Base-by-base conservation (phyloP, 1,140 invertebrate species). In the Calosoma granatense region DNA sequence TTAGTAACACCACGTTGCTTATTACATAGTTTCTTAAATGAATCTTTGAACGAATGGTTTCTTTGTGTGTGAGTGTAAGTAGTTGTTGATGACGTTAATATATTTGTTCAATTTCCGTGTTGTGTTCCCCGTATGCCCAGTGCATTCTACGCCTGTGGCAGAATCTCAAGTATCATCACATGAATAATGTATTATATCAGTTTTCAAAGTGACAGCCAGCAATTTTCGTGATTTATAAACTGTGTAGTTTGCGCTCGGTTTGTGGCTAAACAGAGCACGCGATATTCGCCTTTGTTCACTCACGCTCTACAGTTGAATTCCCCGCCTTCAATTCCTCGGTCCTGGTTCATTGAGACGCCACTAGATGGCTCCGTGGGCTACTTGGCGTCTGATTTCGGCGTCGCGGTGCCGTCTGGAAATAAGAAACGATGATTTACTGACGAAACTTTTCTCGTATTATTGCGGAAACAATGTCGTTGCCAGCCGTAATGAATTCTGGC, bases 391-490 rank as follows among this genome's bases (percentile, higher is more conserved):
- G 56, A 57, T 60, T 59, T 59, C 59, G 55, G 53, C 61, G 59
- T 36, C 61, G 59, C 55, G 53, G 52, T 26, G 61, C 55, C 59
- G 61, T 55, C 57, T 57, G 39, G 20, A 60, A 60, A 57, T 60
- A 60, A 62, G 61, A 62, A 62, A 62, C 53, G 51, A 21, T 60
- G 59, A 62, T 62, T 62, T 62, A 62, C 56, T 53, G 43, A 30
- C 54, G 53, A 41, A 58, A 47, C 21, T 53, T 56, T 54, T 59
- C 58, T 9, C 41, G 26, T 36, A 36, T 9, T 36, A 36, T 36
- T 47, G 26, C 60, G 60, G 60, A 61, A 59, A 61, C 56, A 56
- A 53, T 55, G 53, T 43, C 43, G 60, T 55, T 53, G 53, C 26
- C 26, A 36, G 26, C n/a, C n/a, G n/a, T n/a, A n/a, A n/a, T n/a